Evolutionary conservation across 2,888 invertebrate species (phyloP).

Genomic region (Actias luna): DNA sequence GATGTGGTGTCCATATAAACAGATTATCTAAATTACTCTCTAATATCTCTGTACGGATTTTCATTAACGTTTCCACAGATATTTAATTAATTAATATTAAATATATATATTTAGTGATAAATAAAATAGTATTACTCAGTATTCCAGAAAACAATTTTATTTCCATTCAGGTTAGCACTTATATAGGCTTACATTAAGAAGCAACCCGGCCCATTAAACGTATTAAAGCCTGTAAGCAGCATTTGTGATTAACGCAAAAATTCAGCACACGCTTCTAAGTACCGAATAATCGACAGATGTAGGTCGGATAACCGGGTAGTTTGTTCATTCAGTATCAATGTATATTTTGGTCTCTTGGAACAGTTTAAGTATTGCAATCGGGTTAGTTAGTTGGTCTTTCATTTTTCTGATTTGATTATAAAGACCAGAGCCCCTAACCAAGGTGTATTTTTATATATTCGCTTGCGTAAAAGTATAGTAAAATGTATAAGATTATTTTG

Average conservation of each 20-base stretch:
- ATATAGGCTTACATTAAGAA: constrained; percentile 7
- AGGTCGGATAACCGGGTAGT: constrained; percentile 33
- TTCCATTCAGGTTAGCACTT: neutral
- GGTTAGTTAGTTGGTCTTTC: neutral
- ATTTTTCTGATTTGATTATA: neutral
- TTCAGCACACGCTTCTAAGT: constrained; percentile 32
- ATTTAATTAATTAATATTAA: too few species aligned
- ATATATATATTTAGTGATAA: neutral
- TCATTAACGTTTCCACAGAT: neutral
- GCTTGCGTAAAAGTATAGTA: too few species aligned
- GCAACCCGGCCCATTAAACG: constrained; percentile 12
- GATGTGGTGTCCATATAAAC: too few species aligned
- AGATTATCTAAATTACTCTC: too few species aligned
- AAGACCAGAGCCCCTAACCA: neutral
- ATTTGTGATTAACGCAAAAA: constrained; percentile 42
- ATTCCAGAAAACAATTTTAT: neutral
- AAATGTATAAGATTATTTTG: too few species aligned
- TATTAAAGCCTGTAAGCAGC: constrained; percentile 23
- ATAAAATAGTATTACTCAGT: neutral
- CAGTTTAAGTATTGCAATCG: constrained; percentile 5
- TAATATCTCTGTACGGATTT: too few species aligned
- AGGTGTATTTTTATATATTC: too few species aligned
- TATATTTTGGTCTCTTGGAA: constrained; percentile 30
- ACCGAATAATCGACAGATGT: constrained; percentile 33
- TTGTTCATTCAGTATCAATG: constrained; percentile 45